A percentile compares a stretch with the other conserved stretches of the same genome.
phyloP scores from a whole-genome alignment of 2,797 vertebrate genomes.

The Sebastes alutus region DNA sequence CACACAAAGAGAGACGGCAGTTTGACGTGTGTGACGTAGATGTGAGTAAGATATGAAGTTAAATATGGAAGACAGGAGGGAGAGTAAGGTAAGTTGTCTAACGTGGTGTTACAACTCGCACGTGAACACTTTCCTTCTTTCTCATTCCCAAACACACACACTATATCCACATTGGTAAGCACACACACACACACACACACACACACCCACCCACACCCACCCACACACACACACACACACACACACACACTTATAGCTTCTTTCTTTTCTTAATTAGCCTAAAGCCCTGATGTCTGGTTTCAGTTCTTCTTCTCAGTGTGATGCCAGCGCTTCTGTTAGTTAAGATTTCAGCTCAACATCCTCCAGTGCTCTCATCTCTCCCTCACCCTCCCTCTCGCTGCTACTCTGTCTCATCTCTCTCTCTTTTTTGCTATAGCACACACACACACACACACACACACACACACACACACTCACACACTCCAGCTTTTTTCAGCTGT shows the following conservation, averaged over 20 bases:
- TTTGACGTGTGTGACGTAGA: neutral
- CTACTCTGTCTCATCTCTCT: slow-evolving; percentile 30
- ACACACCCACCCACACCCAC: neutral
- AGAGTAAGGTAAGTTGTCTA: neutral
- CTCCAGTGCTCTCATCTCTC: slow-evolving; percentile 49
- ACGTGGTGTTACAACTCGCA: neutral
- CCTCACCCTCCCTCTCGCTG: slow-evolving; percentile 17
- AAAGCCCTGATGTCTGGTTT: slow-evolving; percentile 64
- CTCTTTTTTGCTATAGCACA: neutral
- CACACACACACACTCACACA: neutral
- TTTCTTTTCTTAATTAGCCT: slow-evolving; percentile 69
- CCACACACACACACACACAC: neutral
- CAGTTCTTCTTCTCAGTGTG: slow-evolving; percentile 54
- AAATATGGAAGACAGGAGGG: slow-evolving; percentile 5
- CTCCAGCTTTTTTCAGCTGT: too few relatives aligned
- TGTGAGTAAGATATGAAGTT: neutral
- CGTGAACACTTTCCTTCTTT: neutral
- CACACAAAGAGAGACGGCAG: neutral
- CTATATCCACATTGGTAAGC: neutral
- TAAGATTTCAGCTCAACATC: slow-evolving; percentile 69
- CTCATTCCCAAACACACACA: neutral
- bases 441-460: neutral
- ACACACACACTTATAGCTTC: slow-evolving; percentile 1
- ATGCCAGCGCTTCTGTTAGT: slow-evolving; percentile 58
- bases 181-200: neutral